These are phyloP conservation scores for Drosophila nebulosa DNA, from an alignment of 1,140 invertebrate genomes.

Conservation along the genomic window DNA sequence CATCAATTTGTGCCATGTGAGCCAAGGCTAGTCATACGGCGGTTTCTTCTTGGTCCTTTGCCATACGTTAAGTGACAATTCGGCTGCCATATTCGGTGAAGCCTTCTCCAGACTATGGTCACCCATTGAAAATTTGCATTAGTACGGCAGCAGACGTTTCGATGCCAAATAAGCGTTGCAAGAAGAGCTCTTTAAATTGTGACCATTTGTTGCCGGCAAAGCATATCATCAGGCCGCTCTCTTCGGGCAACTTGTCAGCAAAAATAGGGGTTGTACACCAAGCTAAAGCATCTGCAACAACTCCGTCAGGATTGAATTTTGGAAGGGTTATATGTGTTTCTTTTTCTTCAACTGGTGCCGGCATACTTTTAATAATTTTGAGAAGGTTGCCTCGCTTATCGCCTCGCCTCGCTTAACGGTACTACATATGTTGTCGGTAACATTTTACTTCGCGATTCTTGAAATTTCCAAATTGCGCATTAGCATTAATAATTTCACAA, in stretches of 20 bases:
- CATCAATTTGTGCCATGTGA: not conserved
- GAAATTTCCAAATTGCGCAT: too few species aligned
- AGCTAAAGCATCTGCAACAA: not conserved
- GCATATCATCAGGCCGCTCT: not conserved
- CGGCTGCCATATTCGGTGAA: conserved; percentile 19
- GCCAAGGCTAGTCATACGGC: not conserved
- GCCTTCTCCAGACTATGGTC: conserved; percentile 17
- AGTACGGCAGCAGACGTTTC: conserved; percentile 24
- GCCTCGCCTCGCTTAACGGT: too few species aligned
- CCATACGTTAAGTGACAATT: not conserved
- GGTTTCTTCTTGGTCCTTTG: not conserved
- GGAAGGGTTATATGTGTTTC: not conserved
- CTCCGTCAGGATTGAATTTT: not conserved
- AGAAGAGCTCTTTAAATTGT: conserved; percentile 14
- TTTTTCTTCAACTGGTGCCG: not conserved
- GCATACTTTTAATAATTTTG: not conserved
- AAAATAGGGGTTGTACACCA: not conserved
- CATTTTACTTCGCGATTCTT: too few species aligned
- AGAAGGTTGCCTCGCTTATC: too few species aligned
- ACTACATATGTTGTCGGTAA: too few species aligned
- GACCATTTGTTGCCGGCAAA: conserved; percentile 19
- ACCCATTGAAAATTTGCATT: conserved; percentile 23
- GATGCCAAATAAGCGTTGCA: conserved; percentile 24
- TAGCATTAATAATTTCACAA: too few species aligned
- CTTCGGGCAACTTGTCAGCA: not conserved